Base-by-base conservation (phyloP, 1,140 invertebrate genomes). In the Zaprionus inermis region DNA sequence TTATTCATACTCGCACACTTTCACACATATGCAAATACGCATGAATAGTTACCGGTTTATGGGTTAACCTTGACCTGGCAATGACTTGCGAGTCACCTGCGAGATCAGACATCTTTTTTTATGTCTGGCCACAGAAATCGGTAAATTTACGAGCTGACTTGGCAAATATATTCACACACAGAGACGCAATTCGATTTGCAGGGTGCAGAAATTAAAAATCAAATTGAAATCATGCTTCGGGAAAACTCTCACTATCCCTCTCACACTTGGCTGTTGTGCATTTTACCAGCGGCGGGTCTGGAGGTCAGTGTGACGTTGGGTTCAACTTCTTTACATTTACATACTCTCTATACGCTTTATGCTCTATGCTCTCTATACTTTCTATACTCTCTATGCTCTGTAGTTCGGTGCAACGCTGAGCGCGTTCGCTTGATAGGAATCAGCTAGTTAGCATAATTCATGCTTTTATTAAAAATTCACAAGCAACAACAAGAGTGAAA, bases 381-480 rank as follows among this genome's bases (percentile, higher is more conserved):
- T n/a, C n/a, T n/a, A n/a, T n/a, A n/a, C n/a, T n/a, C n/a, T n/a
- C n/a, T n/a, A n/a, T n/a, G n/a, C n/a, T n/a, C 14, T 9, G 10
- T 51, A 32, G 32, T 16, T 7, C 24, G 18, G 51, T 44, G 3
- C 44, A 77, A 7, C 5, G 30, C 30, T 32, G 36, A 36, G 20
- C 56, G 46, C 57, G 58, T 16, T 38, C 56, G 16, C 44, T 72
- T n/a, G 38, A 34, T 46, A 34, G 28, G 55, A 65, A 61, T 61
- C 65, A 71, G 61, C 61, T 77, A 68, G 60, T 80, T 73, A 74
- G 81, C 81, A 84, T 84, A 84, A 84, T 84, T 84, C 73, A 83
- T 79, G 77, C 60, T 74, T 77, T 74, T 84, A 80, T 74, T 80
- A 80, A 83, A 80, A 79, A 84, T 83, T 51, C 73, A 84, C 75